These are phyloP conservation scores for Enteromius treurensis DNA, from an alignment of 2,797 vertebrate species.

Conservation along the genomic window DNA sequence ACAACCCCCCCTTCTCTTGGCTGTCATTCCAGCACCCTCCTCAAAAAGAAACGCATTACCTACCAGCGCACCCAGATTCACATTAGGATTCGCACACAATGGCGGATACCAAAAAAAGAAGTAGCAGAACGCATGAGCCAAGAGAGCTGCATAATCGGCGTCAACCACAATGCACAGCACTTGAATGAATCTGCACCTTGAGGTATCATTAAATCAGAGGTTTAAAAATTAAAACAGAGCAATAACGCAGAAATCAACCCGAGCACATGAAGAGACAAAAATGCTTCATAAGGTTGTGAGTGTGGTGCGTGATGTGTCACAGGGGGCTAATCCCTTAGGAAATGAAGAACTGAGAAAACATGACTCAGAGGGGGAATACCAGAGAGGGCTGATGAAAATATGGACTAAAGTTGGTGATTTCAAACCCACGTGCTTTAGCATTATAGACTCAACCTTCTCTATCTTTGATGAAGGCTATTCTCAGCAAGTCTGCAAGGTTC, in stretches of 20 bases:
- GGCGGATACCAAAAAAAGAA: background rate
- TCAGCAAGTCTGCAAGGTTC: background rate
- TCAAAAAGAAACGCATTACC: constrained; percentile 40
- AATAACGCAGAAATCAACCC: constrained; percentile 6
- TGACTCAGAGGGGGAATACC: constrained; percentile 57
- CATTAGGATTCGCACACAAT: background rate
- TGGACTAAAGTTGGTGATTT: constrained; percentile 25
- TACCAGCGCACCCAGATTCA: constrained; percentile 2
- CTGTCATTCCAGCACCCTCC: constrained; percentile 36
- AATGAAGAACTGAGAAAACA: constrained; percentile 56
- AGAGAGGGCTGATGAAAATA: constrained; percentile 35
- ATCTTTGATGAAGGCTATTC: background rate
- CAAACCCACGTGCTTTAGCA: background rate
- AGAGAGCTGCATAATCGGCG: background rate
- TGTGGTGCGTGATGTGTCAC: constrained; percentile 35
- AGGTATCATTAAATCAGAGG: constrained; percentile 15
- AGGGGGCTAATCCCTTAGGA: constrained; percentile 49
- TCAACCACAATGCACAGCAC: constrained; percentile 23
- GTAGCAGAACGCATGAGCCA: background rate
- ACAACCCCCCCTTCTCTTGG: constrained; percentile 26
- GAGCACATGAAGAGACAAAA: constrained; percentile 5
- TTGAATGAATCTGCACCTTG: constrained; percentile 16
- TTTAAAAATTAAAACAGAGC: constrained; percentile 14
- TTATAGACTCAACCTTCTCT: constrained; percentile 17
- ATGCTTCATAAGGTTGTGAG: constrained; percentile 8